Evolutionary conservation across 1,140 invertebrate species (phyloP).

Genomic region (Drosophila asahinai): DNA sequence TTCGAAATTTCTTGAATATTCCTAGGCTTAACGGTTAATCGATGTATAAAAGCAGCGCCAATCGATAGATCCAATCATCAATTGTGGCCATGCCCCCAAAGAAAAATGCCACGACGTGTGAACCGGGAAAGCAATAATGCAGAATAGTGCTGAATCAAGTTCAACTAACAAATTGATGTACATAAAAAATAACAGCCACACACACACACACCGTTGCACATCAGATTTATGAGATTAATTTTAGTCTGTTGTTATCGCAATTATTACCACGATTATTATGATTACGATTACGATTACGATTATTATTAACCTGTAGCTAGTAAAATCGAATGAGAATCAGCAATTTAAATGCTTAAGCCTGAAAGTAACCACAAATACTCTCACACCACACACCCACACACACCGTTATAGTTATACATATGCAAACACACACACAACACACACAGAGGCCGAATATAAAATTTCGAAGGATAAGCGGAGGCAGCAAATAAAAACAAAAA

Average conservation of each 20-base stretch:
- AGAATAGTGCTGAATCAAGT: conserved; percentile 38
- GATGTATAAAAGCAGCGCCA: conserved; percentile 23
- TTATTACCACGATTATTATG: conserved; percentile 54
- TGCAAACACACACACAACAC: conserved; percentile 2
- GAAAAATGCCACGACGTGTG: conserved; percentile 18
- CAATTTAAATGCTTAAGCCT: conserved; percentile 39
- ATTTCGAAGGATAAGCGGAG: conserved; percentile 4
- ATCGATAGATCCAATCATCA: conserved; percentile 26
- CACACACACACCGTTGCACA: conserved; percentile 21
- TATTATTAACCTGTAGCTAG: conserved; percentile 63
- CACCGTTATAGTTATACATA: not conserved
- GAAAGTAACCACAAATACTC: conserved; percentile 24
- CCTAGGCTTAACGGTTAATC: not conserved
- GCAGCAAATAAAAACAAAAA: conserved; percentile 26
- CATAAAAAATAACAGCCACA: conserved; percentile 13
- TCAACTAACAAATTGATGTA: conserved; percentile 55
- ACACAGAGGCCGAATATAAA: conserved; percentile 3
- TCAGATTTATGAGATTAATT: conserved; percentile 33
- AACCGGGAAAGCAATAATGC: conserved; percentile 47
- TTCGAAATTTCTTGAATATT: not conserved
- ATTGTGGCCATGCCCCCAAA: conserved; percentile 34
- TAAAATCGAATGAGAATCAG: conserved; percentile 50
- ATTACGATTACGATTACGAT: conserved; percentile 56
- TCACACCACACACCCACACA: conserved; percentile 7
- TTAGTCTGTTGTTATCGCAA: conserved; percentile 59